Evolutionary conservation across 2,797 vertebrate species (phyloP), one percentile per base, ranked within the genome.

Genomic region (Coregonus sp.): DNA sequence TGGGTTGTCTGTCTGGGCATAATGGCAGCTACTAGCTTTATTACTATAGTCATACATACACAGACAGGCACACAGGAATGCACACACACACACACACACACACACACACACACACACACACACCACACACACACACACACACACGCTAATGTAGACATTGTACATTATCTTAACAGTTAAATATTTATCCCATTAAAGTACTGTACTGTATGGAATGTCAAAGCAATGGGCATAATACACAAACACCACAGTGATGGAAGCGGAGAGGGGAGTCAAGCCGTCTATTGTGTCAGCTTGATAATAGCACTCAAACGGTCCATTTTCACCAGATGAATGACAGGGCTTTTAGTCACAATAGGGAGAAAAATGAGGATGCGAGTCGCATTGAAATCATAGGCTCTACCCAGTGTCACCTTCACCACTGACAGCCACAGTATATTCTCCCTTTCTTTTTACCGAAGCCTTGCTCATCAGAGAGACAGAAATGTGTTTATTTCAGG

Each of bases 1-100:
- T 6, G 81, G 75, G 81, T 72, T 86, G 87, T 83, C 86, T 86
- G 84, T 88, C 81, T 84, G 77, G 50, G 79, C 82, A 82, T 81
- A 50, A 84, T 88, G 79, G 65, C 14, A 73, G 77, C 85, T 82
- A 69, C 76, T 73, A 81, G 87, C 85, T 83, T 89, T 89, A 70
- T 79, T 70, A 71, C 25, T 31, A 31, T 16, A 63, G 14, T 16
- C 68, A 70, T 20, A 14, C 70, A 71, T 35, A 51, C 47, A 71
- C 47, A 51, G n/a, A 71, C 51, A 56, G 12, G 16, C 70, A 54
- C 40, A 72, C 65, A 75, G 67, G 33, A 47, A 3, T 52, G 16
- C 72, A 14, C 51, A 37, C 51, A 61, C 20, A 61, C 61, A 75
- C 67, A 35, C 33, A 70, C 78, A 82, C 1, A n/a, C 1, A 80